phyloP scores from a whole-genome alignment of 1,140 invertebrate species.

The Caenorhabditis inopinata region DNA sequence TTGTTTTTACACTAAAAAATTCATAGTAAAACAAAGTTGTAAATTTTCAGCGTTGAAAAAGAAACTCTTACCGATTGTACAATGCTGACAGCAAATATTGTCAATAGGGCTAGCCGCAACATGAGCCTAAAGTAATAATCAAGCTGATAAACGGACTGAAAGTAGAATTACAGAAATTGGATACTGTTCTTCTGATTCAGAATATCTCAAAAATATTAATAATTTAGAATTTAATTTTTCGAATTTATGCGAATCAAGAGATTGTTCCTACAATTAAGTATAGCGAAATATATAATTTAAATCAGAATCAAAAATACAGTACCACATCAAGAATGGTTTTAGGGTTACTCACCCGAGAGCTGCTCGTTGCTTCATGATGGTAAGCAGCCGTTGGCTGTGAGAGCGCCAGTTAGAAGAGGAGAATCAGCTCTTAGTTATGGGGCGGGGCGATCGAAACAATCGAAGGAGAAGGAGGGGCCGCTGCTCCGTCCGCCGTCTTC shows the following conservation, averaged over 20 bases:
- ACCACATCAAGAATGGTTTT: not conserved
- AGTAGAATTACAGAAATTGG: not conserved
- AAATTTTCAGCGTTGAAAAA: not conserved
- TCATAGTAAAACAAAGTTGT: too few relatives aligned
- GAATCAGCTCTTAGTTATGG: constrained; percentile 7
- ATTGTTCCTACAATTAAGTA: too few relatives aligned
- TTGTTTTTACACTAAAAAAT: too few relatives aligned
- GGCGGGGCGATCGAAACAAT: not conserved
- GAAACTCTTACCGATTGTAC: constrained; percentile 29
- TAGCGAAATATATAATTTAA: too few relatives aligned
- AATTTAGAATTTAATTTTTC: too few relatives aligned
- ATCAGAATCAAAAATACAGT: constrained; percentile 5
- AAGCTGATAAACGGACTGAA: too few relatives aligned
- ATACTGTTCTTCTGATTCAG: not conserved
- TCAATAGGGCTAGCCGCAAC: constrained; percentile 31
- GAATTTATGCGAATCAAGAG: too few relatives aligned
- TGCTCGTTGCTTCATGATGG: constrained; percentile 24
- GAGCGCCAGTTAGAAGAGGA: constrained; percentile 23
- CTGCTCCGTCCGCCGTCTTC: not conserved
- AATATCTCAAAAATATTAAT: too few relatives aligned
- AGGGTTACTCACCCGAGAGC: not conserved
- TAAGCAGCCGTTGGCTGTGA: constrained; percentile 29
- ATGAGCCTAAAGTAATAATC: not conserved
- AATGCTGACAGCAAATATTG: constrained; percentile 18
- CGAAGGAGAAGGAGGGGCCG: not conserved